phyloP scores from a whole-genome alignment of 2,888 invertebrate species.

The Lepidocyrtoides sp. region DNA sequence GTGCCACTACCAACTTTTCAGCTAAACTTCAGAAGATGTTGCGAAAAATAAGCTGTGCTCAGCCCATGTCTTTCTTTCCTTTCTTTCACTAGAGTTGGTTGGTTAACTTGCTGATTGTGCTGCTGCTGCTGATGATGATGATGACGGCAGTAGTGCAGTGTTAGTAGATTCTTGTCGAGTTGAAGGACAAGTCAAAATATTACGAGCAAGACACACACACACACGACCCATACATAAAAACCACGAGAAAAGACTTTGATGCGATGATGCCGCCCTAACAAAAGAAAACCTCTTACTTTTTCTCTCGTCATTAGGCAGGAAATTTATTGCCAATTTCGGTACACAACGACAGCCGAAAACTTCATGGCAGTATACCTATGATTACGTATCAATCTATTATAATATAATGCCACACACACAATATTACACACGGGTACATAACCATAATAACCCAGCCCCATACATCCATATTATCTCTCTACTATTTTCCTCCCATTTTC shows the following conservation, averaged over 20 bases:
- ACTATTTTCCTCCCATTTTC: conserved; percentile 35
- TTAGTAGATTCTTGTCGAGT: background rate
- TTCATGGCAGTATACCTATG: conserved; percentile 14
- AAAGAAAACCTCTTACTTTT: background rate
- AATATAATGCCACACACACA: too few species aligned
- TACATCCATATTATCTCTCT: background rate
- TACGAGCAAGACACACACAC: background rate
- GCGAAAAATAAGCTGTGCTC: background rate
- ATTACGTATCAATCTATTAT: too few species aligned
- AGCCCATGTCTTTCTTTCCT: background rate
- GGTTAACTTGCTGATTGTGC: background rate
- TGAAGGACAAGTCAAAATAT: conserved; percentile 28
- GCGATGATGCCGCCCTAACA: background rate
- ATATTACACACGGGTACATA: background rate
- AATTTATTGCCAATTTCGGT: conserved; percentile 60
- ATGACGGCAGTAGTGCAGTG: background rate
- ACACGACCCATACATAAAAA: background rate
- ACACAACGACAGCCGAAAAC: conserved; percentile 4
- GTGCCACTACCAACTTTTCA: background rate
- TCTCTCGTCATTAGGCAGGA: conserved; percentile 45
- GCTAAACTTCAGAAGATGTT: too few species aligned
- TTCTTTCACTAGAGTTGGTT: background rate
- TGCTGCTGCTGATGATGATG: background rate
- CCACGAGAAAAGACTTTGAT: background rate
- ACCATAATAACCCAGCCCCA: too few species aligned